Evolutionary conservation across 2,797 vertebrate species (phyloP).

Genomic region (Betta splendens): DNA sequence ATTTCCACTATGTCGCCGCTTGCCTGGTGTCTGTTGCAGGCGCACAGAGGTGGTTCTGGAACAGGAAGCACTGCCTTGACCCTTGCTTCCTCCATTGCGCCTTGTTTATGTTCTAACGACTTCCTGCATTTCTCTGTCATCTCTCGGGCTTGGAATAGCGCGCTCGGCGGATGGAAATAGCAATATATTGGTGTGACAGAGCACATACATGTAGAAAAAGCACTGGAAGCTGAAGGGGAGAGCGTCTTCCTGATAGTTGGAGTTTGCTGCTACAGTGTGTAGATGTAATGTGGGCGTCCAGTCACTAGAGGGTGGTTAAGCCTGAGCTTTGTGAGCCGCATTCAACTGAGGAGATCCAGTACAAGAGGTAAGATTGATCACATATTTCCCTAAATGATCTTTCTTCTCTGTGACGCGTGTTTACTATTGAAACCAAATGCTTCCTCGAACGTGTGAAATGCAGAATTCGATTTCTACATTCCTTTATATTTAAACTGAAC

Average conservation of each 20-base stretch:
- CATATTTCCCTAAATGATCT: conserved; percentile 13
- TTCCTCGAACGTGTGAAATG: background rate
- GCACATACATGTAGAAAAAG: conserved; percentile 24
- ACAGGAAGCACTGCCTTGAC: conserved; percentile 82
- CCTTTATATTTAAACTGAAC: background rate
- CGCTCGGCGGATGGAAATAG: conserved; percentile 35
- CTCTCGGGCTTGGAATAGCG: conserved; percentile 69
- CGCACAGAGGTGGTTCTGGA: conserved; percentile 65
- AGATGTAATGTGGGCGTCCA: conserved; percentile 44
- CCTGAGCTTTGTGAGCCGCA: conserved; percentile 56
- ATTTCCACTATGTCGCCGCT: conserved; percentile 16
- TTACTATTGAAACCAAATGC: background rate
- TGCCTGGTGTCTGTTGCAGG: conserved; percentile 28
- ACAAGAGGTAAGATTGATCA: conserved; percentile 52
- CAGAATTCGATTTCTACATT: background rate
- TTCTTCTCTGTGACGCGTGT: conserved; percentile 5
- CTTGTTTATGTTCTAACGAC: conserved; percentile 79
- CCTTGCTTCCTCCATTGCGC: conserved; percentile 82
- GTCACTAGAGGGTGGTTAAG: conserved; percentile 78
- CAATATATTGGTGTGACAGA: conserved; percentile 59
- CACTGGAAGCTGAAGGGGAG: conserved; percentile 29
- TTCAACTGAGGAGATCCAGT: conserved; percentile 18
- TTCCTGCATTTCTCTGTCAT: conserved; percentile 80
- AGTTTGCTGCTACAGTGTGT: conserved; percentile 16
- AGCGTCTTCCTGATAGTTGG: conserved; percentile 13